These are phyloP conservation scores for Tupaia chinensis DNA, from an alignment of 2,113 vertebrate genomes.

Conservation along the genomic window DNA sequence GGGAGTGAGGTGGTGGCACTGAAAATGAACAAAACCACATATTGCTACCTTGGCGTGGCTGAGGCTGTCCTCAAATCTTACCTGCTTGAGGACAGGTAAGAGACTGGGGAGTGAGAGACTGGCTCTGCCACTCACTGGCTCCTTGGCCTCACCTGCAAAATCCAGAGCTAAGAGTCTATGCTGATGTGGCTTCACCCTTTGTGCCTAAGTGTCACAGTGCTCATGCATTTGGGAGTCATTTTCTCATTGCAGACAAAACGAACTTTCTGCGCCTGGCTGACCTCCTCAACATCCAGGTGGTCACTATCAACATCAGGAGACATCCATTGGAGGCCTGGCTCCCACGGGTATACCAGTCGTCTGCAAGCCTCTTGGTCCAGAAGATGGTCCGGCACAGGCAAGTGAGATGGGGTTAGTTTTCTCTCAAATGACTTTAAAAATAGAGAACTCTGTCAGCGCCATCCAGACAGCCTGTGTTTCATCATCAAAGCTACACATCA, in stretches of 20 bases:
- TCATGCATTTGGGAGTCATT: neutral
- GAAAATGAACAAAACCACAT: neutral
- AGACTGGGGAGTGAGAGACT: neutral
- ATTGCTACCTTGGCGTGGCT: neutral
- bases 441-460: neutral
- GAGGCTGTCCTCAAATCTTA: neutral
- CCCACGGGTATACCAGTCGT: conserved; percentile 89
- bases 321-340: conserved; percentile 89
- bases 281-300: conserved; percentile 95
- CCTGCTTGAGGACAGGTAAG: neutral
- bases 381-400: conserved; percentile 91
- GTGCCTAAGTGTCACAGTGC: neutral
- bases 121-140: neutral
- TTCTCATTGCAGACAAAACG: conserved; percentile 89
- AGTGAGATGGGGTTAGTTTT: conserved; percentile 20
- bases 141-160: neutral
- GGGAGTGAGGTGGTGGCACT: neutral
- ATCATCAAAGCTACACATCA: neutral
- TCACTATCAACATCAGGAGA: conserved; percentile 89
- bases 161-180: neutral
- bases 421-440: neutral
- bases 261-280: conserved; percentile 94
- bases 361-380: conserved; percentile 88
- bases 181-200: neutral
- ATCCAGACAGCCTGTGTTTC: neutral